A percentile compares a stretch with the other conserved stretches of the same genome.
These are phyloP conservation scores for Cherax quadricarinatus DNA, from an alignment of 1,140 invertebrate genomes.

Conservation along the genomic window DNA sequence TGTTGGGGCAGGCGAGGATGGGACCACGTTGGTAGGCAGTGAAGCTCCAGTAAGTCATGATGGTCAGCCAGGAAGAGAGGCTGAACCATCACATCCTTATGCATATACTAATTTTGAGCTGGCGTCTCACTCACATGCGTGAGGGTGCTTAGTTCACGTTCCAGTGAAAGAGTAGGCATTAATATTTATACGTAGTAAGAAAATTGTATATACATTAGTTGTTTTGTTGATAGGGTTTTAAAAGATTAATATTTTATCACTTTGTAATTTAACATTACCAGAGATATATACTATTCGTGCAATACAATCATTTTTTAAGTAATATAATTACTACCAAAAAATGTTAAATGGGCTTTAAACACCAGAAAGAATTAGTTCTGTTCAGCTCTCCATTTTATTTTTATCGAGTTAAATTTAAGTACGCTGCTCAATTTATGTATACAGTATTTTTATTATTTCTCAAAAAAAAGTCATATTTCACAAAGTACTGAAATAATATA, in stretches of 20 bases:
- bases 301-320: neutral
- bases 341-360: neutral
- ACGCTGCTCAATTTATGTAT: no score
- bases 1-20: conserved; percentile 43
- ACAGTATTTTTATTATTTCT: no score
- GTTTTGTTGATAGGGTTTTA: conserved; percentile 33
- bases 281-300: neutral
- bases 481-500: no score
- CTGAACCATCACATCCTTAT: conserved; percentile 43
- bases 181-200: conserved; percentile 37
- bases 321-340: no score
- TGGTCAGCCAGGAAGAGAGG: neutral
- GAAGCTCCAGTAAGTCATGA: neutral
- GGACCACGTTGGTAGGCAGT: conserved; percentile 41
- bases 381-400: neutral
- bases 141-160: neutral
- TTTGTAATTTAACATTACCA: neutral
- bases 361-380: neutral
- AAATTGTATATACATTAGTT: neutral
- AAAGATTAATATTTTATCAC: conserved; percentile 14
- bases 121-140: conserved; percentile 55
- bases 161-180: conserved; percentile 37
- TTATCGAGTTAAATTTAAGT: no score
- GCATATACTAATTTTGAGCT: conserved; percentile 58
- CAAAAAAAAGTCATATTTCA: no score